Base-by-base conservation (phyloP, 2,797 vertebrate species). In the Sebastes trivittatus region DNA sequence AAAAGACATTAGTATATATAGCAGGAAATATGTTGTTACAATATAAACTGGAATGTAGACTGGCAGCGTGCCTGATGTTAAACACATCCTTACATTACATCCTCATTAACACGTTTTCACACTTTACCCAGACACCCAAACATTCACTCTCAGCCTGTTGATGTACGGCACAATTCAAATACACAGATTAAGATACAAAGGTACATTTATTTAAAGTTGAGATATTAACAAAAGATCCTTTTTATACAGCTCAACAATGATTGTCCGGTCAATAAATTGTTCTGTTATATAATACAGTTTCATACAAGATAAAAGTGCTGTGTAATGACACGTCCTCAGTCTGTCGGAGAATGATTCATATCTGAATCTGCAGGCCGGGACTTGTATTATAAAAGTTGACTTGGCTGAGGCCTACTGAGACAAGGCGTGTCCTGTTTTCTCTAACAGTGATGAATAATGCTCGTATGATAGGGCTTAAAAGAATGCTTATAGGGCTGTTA, bases 401-500 rank as follows among this genome's bases (percentile, higher is more conserved):
- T 72, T 54, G 78, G 78, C 84, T 75, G 70, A 85, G 36, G 54
- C 70, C 71, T 9, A 78, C 70, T 58, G 80, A 86, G 82, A 86
- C 78, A 71, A 80, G 94, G 93, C 8, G 92, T 92, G 92, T 78
- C 88, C 55, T 4, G 61, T 82, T 85, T 81, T 75, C 56, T 67
- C 55, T 42, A 66, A 77, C 78, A 66, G 67, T 67, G 20, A 61
- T 77, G 80, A 87, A 78, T 92, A 94, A 94, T 87, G 85, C 87
- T 83, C 3, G 32, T 27, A 79, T 80, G 70, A 91, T 85, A 67
- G 80, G 79, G 88, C 30, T 77, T 52, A 59, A 52, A 89, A 67
- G 72, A 90, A 91, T 83, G 82, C 59, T 36, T 75, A 81, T 52
- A 18, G 20, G 20, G 66, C 71, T 29, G 64, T 72, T 61, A 67